These are phyloP conservation scores for Zosterops hypoxanthus DNA, from an alignment of 2,113 vertebrate species.

Conservation along the genomic window DNA sequence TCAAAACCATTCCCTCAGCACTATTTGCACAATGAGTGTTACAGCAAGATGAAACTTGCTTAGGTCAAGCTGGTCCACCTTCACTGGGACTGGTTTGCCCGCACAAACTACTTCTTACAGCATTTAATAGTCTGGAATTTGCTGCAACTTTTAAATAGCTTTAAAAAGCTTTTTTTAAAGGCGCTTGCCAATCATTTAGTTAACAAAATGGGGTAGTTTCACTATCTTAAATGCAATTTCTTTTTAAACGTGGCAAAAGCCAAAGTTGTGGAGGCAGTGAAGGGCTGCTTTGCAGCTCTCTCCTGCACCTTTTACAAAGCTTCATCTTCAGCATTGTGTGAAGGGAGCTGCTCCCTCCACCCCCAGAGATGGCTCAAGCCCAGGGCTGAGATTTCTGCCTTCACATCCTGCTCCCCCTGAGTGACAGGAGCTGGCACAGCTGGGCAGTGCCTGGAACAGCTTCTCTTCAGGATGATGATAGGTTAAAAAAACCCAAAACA, in stretches of 20 bases:
- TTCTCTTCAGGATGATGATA: background rate
- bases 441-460: background rate
- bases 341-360: fast-evolving
- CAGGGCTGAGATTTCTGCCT: background rate
- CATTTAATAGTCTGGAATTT: background rate
- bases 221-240: background rate
- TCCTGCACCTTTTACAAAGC: background rate
- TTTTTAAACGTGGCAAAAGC: background rate
- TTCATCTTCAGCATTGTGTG: background rate
- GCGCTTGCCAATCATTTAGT: fast-evolving
- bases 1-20: background rate
- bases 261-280: background rate
- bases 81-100: background rate
- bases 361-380: background rate
- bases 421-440: background rate
- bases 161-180: background rate
- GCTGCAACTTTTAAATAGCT: background rate
- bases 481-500: background rate
- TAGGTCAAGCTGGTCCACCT: background rate
- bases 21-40: background rate
- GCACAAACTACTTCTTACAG: background rate
- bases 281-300: background rate
- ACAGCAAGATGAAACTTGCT: background rate
- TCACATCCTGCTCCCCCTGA: background rate
- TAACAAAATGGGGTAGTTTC: background rate